A percentile compares a stretch with the other conserved stretches of the same genome.
Conservation (phyloP, 2,888 invertebrate genomes). For the Synergus itoensis region DNA sequence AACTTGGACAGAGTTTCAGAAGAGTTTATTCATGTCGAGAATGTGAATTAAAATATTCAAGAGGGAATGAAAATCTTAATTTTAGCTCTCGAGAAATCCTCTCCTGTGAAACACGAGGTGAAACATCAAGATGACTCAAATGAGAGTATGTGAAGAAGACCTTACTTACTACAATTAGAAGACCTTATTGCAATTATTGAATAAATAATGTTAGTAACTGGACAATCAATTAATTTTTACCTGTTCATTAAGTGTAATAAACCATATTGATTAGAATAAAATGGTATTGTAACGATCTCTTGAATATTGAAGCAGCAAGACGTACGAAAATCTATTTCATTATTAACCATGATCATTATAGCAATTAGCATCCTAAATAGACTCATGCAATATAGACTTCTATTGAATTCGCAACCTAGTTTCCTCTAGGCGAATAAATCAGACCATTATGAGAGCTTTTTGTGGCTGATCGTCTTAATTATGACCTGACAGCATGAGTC, state of each 20-base stretch:
- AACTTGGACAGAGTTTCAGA: neutral
- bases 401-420: neutral
- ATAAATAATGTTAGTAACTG: neutral
- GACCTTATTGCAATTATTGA: neutral
- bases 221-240: neutral
- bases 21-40: neutral
- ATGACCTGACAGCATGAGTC: slow-evolving; percentile 50
- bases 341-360: neutral
- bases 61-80: neutral
- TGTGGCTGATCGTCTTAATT: slow-evolving; percentile 66
- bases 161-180: too few relatives aligned
- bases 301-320: neutral
- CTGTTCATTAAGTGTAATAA: neutral
- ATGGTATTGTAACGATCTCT: neutral
- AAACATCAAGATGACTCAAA: neutral
- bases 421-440: slow-evolving; percentile 11
- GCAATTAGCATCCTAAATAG: neutral
- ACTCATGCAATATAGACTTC: neutral
- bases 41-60: neutral
- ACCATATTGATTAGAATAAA: too few relatives aligned
- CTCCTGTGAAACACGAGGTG: neutral
- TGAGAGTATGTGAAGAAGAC: too few relatives aligned
- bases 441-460: slow-evolving; percentile 62
- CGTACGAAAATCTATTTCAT: neutral
- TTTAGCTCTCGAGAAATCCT: neutral